These are phyloP conservation scores for Fopius arisanus DNA, from an alignment of 1,140 invertebrate genomes.

Conservation along the genomic window DNA sequence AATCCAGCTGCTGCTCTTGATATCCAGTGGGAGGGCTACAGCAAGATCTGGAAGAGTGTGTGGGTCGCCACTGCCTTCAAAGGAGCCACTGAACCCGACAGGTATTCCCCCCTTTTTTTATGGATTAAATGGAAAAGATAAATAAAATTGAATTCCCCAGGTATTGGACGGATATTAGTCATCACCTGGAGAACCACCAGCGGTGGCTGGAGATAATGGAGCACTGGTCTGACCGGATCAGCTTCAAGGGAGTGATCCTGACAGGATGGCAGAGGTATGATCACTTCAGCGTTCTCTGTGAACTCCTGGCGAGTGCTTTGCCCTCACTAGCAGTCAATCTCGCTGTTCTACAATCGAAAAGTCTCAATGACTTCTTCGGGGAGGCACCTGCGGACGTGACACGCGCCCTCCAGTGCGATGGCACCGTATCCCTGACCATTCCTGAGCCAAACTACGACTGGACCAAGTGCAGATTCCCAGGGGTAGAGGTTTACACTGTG, in stretches of 20 bases:
- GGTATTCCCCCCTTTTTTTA: neutral
- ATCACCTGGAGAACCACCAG: constrained; percentile 76
- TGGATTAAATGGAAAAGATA: neutral
- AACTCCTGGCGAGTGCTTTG: constrained; percentile 73
- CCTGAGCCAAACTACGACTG: constrained; percentile 59
- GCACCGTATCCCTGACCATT: constrained; percentile 48
- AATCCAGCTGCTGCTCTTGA: constrained; percentile 68
- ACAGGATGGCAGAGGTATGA: constrained; percentile 84
- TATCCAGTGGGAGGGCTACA: constrained; percentile 81
- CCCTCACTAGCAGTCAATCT: constrained; percentile 76
- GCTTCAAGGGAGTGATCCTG: constrained; percentile 68
- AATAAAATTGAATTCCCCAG: constrained; percentile 41
- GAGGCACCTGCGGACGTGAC: constrained; percentile 47
- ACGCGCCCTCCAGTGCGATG: constrained; percentile 50
- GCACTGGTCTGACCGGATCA: constrained; percentile 61
- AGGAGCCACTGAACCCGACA: constrained; percentile 82
- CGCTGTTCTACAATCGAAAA: constrained; percentile 53
- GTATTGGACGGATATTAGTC: constrained; percentile 65
- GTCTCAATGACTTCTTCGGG: constrained; percentile 43
- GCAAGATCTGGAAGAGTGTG: constrained; percentile 79
- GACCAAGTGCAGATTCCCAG: constrained; percentile 56
- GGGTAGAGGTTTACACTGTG: constrained; percentile 48
- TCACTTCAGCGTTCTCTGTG: constrained; percentile 81
- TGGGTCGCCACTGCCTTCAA: constrained; percentile 94
- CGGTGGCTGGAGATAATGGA: constrained; percentile 76